These are phyloP conservation scores for Myiozetetes cayanensis DNA, from an alignment of 2,113 vertebrate genomes.

Conservation along the genomic window DNA sequence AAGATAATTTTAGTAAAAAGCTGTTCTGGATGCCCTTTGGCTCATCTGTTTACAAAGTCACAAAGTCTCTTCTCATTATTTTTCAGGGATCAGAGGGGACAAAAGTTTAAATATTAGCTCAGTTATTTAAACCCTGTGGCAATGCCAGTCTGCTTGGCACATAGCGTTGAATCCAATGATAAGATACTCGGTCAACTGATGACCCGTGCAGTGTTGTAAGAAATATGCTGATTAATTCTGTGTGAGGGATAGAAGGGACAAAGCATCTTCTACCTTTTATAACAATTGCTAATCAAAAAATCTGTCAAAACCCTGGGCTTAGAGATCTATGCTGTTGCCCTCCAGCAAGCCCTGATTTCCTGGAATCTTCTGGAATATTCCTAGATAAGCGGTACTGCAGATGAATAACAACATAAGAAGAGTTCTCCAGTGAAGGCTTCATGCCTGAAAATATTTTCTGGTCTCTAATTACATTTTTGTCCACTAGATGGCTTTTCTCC, in stretches of 20 bases:
- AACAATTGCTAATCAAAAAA: not conserved
- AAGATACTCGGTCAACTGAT: not conserved
- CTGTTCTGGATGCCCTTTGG: not conserved
- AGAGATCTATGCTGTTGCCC: not conserved
- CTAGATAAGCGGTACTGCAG: not conserved
- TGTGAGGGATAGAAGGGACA: not conserved
- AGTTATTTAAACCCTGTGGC: slow-evolving; percentile 32
- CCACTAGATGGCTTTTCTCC: slow-evolving; percentile 50
- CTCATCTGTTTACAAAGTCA: slow-evolving; percentile 42
- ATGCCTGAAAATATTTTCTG: not conserved
- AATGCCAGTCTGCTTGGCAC: not conserved
- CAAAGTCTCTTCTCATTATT: slow-evolving; percentile 53
- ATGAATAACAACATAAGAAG: not conserved
- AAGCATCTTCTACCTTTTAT: not conserved
- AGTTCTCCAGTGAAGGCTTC: not conserved
- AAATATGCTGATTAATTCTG: slow-evolving; percentile 8
- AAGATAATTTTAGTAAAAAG: not conserved
- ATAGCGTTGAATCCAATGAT: not conserved
- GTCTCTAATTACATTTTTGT: slow-evolving; percentile 15
- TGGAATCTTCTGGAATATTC: not conserved
- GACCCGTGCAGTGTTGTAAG: not conserved
- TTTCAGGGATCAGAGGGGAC: slow-evolving; percentile 42
- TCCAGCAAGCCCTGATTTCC: not conserved
- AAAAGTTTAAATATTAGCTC: slow-evolving; percentile 70
- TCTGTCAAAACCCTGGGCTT: not conserved